phyloP scores from a whole-genome alignment of 2,113 vertebrate species.

The Cyprinodon brontotheroides region DNA sequence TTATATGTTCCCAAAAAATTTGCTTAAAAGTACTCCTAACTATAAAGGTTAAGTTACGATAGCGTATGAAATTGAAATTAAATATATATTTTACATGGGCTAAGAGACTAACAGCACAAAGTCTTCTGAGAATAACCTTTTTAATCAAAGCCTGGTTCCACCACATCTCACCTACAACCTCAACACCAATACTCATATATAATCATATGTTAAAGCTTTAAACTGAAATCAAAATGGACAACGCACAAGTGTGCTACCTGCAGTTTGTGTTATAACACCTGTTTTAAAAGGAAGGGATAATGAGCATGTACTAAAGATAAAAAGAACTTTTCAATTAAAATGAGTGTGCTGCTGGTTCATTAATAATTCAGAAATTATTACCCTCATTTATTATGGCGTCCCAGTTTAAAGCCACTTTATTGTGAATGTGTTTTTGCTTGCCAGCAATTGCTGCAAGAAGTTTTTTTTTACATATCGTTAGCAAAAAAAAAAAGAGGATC shows the following conservation, averaged over 20 bases:
- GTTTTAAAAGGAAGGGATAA: constrained; percentile 32
- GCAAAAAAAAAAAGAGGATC: constrained; percentile 40
- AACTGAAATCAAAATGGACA: neutral
- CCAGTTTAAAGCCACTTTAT: constrained; percentile 60
- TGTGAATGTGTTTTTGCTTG: constrained; percentile 33
- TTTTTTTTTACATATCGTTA: constrained; percentile 1
- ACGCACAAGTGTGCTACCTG: constrained; percentile 2
- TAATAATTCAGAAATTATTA: constrained; percentile 77
- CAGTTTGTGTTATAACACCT: constrained; percentile 30
- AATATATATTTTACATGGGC: neutral
- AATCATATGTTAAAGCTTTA: neutral
- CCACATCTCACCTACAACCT: neutral
- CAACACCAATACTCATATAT: neutral
- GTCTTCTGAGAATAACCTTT: neutral
- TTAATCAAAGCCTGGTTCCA: neutral
- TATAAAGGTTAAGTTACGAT: too few relatives aligned
- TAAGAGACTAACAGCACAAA: neutral
- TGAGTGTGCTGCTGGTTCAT: constrained; percentile 62
- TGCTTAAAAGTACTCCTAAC: too few relatives aligned
- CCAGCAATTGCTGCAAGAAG: constrained; percentile 12
- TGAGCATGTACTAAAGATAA: constrained; percentile 64
- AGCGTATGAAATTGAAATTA: too few relatives aligned
- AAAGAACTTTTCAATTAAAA: constrained; percentile 73
- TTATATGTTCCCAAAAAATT: too few relatives aligned
- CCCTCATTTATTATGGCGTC: constrained; percentile 62